These are phyloP conservation scores for Cecidostiba fungosa DNA, from an alignment of 2,888 invertebrate species.

Conservation along the genomic window DNA sequence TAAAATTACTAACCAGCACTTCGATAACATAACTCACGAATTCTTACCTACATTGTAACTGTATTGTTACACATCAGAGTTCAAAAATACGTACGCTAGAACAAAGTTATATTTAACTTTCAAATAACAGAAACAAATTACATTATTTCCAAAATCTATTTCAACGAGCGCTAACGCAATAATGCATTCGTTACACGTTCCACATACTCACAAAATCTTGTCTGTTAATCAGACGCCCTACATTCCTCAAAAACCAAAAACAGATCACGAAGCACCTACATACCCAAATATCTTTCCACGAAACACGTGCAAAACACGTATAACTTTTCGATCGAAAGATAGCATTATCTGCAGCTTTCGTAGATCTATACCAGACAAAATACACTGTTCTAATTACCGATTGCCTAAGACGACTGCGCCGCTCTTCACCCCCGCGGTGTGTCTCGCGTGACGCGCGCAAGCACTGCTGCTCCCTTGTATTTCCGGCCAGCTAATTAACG, in stretches of 20 bases:
- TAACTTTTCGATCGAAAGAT: slow-evolving; percentile 11
- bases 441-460: slow-evolving; percentile 54
- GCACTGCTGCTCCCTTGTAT: slow-evolving; percentile 60
- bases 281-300: not conserved
- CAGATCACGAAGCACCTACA: no score
- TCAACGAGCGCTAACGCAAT: not conserved
- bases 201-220: not conserved
- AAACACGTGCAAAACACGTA: not conserved
- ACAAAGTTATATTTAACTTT: not conserved
- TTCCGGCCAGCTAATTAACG: slow-evolving; percentile 62
- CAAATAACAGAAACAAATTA: not conserved
- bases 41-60: no score
- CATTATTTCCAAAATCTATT: not conserved
- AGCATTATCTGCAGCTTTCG: not conserved
- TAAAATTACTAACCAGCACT: not conserved
- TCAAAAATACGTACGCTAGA: not conserved
- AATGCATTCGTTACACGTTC: not conserved
- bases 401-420: slow-evolving; percentile 35
- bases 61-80: no score
- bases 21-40: no score
- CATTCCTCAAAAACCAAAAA: not conserved
- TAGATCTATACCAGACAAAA: not conserved
- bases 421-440: not conserved
- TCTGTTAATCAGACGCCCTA: no score
- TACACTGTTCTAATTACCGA: slow-evolving; percentile 48